These are phyloP conservation scores for Drosophila mojavensis DNA, from an alignment of 1,140 invertebrate species.

Conservation along the genomic window DNA sequence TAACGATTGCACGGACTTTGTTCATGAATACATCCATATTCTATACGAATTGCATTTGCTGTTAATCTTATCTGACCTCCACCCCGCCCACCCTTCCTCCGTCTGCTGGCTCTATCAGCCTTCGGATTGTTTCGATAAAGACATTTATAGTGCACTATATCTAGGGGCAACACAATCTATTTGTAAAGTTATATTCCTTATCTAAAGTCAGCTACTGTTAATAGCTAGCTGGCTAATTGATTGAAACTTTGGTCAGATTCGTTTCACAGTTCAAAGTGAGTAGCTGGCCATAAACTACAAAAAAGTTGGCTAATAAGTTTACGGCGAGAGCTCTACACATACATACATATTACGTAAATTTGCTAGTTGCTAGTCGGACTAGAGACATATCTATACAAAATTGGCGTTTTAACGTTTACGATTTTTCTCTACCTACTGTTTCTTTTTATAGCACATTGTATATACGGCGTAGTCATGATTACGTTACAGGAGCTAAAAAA, in stretches of 20 bases:
- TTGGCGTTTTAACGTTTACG: background rate
- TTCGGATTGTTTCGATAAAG: background rate
- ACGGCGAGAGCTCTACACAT: background rate
- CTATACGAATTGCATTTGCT: constrained; percentile 24
- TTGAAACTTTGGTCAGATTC: constrained; percentile 22
- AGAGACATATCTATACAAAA: background rate
- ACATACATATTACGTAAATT: constrained; percentile 1
- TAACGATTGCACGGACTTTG: constrained; percentile 30
- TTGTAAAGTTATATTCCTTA: background rate
- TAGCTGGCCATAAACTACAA: constrained; percentile 3
- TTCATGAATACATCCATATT: constrained; percentile 16
- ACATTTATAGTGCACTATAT: background rate
- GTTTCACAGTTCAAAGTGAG: constrained; percentile 20
- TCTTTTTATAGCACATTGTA: background rate
- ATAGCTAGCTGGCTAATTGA: constrained; percentile 13
- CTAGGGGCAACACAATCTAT: background rate
- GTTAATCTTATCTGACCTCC: background rate
- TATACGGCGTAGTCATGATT: constrained; percentile 24
- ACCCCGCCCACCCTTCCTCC: no score
- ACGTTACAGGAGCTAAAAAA: constrained; percentile 69
- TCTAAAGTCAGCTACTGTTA: background rate
- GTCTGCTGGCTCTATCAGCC: background rate
- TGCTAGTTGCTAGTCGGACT: background rate
- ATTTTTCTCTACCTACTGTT: background rate
- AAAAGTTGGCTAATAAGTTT: background rate